Evolutionary conservation across 2,888 invertebrate genomes (phyloP).

Genomic region (Cenopis cana): DNA sequence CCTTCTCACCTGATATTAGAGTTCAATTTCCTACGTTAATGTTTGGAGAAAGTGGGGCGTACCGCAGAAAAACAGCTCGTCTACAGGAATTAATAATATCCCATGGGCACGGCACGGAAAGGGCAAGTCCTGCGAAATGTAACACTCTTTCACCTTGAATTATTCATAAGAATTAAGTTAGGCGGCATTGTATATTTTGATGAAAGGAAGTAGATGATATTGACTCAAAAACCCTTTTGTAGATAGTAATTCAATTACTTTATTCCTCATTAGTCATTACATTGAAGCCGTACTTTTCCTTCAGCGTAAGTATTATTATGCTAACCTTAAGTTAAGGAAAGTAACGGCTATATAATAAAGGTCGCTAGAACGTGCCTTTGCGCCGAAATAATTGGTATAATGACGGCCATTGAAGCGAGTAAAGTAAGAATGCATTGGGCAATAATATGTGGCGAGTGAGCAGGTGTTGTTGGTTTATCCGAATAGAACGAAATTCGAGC

Average conservation of each 20-base stretch:
- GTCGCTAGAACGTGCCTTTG: slow-evolving; percentile 44
- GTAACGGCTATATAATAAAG: slow-evolving; percentile 43
- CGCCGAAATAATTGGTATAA: slow-evolving; percentile 38
- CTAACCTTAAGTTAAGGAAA: slow-evolving; percentile 28
- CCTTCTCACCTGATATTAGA: slow-evolving; percentile 8
- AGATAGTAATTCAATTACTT: slow-evolving; percentile 3
- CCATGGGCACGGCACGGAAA: slow-evolving; percentile 64
- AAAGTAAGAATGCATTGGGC: slow-evolving; percentile 19
- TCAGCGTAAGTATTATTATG: slow-evolving; percentile 6
- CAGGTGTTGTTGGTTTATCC: slow-evolving; percentile 28
- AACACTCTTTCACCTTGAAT: slow-evolving; percentile 32
- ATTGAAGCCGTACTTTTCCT: slow-evolving; percentile 17
- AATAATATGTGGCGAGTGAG: slow-evolving; percentile 9
- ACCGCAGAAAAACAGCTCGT: slow-evolving; percentile 61
- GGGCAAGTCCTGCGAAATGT: slow-evolving; percentile 56
- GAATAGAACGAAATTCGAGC: background rate
- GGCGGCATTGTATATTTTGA: slow-evolving; percentile 16
- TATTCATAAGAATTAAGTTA: slow-evolving; percentile 31
- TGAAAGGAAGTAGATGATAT: background rate
- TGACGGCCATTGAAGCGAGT: slow-evolving; percentile 20
- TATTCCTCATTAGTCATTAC: background rate
- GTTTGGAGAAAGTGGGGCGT: slow-evolving; percentile 72
- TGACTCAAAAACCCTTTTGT: background rate
- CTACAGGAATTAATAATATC: slow-evolving; percentile 45
- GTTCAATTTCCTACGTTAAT: slow-evolving; percentile 53